phyloP scores from a whole-genome alignment of 1,140 invertebrate species.

The Oncopeltus fasciatus region DNA sequence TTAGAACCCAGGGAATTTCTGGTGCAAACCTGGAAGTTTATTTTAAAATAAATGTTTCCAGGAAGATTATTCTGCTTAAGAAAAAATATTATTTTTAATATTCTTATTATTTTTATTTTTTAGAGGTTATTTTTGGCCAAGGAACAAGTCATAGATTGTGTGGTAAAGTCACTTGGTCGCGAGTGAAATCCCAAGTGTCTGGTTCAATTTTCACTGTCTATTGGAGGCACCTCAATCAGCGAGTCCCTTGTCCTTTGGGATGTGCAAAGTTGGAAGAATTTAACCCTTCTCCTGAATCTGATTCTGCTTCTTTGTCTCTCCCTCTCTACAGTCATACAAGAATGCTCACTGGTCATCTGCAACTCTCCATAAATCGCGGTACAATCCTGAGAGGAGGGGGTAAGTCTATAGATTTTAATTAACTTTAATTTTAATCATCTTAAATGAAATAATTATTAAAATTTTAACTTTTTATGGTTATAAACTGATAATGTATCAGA shows the following conservation, averaged over 20 bases:
- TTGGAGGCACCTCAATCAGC: conserved; percentile 5
- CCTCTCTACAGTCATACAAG: conserved; percentile 5
- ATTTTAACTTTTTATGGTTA: no score
- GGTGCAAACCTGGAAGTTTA: no score
- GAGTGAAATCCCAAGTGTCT: not conserved
- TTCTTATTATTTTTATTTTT: not conserved
- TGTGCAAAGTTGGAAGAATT: not conserved
- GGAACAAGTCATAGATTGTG: not conserved
- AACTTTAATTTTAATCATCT: no score
- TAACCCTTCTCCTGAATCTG: not conserved
- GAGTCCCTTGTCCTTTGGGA: not conserved
- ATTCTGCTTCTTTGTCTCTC: not conserved
- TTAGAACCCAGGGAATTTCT: no score
- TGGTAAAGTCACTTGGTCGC: not conserved
- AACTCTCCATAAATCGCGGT: not conserved
- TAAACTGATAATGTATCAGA: no score
- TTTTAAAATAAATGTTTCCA: no score
- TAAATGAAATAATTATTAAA: no score
- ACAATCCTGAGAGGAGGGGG: not conserved
- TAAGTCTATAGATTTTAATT: no score
- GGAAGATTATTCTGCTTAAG: no score
- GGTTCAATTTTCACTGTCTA: not conserved
- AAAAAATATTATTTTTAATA: no score
- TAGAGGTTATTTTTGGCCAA: not conserved
- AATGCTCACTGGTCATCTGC: not conserved